Conservation (phyloP, 2,888 invertebrate genomes). For the Euzophera pinguis region DNA sequence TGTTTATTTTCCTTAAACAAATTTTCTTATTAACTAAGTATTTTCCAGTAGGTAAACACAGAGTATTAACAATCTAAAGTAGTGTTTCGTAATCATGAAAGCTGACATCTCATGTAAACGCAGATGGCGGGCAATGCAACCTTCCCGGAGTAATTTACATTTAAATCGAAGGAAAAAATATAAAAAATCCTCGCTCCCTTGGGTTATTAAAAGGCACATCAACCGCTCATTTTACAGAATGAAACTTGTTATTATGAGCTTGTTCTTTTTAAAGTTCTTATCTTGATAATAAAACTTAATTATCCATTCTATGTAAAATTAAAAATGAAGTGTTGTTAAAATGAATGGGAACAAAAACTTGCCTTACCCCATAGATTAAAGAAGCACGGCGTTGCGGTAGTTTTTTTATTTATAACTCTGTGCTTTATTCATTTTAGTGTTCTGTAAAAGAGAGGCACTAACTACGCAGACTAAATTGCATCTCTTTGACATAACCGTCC, state of each 20-base stretch:
- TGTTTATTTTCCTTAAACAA: too few species aligned
- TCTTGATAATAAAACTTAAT: too few species aligned
- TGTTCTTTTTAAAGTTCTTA: too few species aligned
- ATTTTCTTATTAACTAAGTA: too few species aligned
- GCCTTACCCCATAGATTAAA: too few species aligned
- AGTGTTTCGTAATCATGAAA: slow-evolving; percentile 43
- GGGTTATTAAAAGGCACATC: slow-evolving; percentile 30
- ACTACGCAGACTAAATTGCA: background rate
- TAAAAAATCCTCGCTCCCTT: slow-evolving; percentile 22
- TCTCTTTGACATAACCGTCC: background rate
- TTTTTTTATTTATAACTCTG: background rate
- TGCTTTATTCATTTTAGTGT: background rate
- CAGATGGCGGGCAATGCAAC: slow-evolving; percentile 30
- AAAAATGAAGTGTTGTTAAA: too few species aligned
- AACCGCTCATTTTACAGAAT: slow-evolving; percentile 9
- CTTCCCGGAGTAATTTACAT: slow-evolving; percentile 45
- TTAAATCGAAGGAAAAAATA: slow-evolving; percentile 43
- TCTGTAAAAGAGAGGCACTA: background rate
- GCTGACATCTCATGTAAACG: slow-evolving; percentile 31
- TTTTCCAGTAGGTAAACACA: too few species aligned
- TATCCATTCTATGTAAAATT: too few species aligned
- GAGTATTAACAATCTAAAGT: slow-evolving; percentile 18
- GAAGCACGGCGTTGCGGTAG: too few species aligned
- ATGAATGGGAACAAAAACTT: too few species aligned
- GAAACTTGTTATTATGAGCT: background rate